A percentile compares a stretch with the other conserved stretches of the same genome.
phyloP scores from a whole-genome alignment of 2,113 vertebrate species.

The Hemibagrus wyckioides region DNA sequence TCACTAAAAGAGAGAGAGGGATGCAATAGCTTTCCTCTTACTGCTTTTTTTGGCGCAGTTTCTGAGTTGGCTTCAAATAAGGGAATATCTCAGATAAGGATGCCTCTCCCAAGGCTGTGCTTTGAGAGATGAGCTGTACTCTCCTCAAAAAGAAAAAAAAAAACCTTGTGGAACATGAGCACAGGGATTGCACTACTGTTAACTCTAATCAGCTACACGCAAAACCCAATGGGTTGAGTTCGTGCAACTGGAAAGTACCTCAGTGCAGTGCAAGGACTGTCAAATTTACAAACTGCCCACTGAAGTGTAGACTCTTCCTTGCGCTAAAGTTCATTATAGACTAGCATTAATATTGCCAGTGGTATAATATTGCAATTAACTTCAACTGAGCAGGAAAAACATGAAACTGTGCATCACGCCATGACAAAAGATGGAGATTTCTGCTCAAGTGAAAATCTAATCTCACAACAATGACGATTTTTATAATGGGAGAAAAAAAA shows the following conservation, averaged over 20 bases:
- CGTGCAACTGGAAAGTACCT: neutral
- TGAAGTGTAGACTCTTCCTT: neutral
- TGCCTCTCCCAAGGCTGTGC: conserved; percentile 1
- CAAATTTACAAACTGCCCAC: neutral
- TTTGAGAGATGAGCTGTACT: conserved; percentile 4
- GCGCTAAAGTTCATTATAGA: neutral
- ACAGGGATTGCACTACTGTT: neutral
- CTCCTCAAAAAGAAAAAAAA: neutral
- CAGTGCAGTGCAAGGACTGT: neutral
- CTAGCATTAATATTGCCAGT: neutral
- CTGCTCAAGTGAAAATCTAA: neutral
- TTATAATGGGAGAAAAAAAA: neutral
- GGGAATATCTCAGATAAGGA: conserved; percentile 10
- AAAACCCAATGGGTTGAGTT: neutral
- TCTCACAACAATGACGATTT: neutral
- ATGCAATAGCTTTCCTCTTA: neutral
- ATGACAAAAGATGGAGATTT: neutral
- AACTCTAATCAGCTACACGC: neutral
- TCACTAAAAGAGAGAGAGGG: neutral
- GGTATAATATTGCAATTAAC: neutral
- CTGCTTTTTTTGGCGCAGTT: neutral
- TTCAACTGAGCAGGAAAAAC: neutral
- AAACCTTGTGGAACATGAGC: neutral
- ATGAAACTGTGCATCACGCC: neutral
- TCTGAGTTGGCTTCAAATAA: neutral